Conservation (phyloP, 2,113 vertebrate species). For the Chaenogobius annularis region DNA sequence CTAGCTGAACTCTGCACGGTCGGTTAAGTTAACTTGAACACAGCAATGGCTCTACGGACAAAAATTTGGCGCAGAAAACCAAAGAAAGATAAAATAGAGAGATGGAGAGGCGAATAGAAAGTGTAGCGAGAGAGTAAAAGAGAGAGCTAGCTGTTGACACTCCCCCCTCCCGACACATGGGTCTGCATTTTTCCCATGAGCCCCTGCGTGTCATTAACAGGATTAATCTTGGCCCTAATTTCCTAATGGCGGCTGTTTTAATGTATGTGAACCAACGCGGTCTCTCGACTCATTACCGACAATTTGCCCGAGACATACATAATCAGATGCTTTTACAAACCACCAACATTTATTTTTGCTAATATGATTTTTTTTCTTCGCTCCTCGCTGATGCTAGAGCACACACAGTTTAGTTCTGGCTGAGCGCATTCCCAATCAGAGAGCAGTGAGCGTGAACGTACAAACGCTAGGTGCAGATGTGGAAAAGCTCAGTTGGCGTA, state of each 20-base stretch:
- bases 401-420: constrained; percentile 67
- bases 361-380: constrained; percentile 81
- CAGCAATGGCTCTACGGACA: too few relatives aligned
- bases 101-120: not conserved
- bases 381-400: constrained; percentile 71
- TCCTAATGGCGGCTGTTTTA: constrained; percentile 99
- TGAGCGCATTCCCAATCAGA: constrained; percentile 63
- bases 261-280: constrained; percentile 97
- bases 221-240: constrained; percentile 99
- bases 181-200: constrained; percentile 95
- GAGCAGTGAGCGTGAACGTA: constrained; percentile 37
- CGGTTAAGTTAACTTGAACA: too few relatives aligned
- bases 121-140: not conserved
- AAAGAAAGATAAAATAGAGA: not conserved
- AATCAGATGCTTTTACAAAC: constrained; percentile 90
- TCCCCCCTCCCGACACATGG: constrained; percentile 90
- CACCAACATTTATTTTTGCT: constrained; percentile 99
- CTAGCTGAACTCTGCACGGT: too few relatives aligned
- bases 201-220: constrained; percentile 97
- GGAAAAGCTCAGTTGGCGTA: constrained; percentile 35
- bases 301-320: constrained; percentile 98
- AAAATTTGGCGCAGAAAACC: too few relatives aligned
- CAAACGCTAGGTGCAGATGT: constrained; percentile 39
- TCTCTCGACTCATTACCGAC: constrained; percentile 99
- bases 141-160: constrained; percentile 46